Percentiles rank a stretch among this genome's conserved stretches.
These are phyloP conservation scores for Carassius auratus DNA, from an alignment of 2,113 vertebrate genomes.

Conservation along the genomic window DNA sequence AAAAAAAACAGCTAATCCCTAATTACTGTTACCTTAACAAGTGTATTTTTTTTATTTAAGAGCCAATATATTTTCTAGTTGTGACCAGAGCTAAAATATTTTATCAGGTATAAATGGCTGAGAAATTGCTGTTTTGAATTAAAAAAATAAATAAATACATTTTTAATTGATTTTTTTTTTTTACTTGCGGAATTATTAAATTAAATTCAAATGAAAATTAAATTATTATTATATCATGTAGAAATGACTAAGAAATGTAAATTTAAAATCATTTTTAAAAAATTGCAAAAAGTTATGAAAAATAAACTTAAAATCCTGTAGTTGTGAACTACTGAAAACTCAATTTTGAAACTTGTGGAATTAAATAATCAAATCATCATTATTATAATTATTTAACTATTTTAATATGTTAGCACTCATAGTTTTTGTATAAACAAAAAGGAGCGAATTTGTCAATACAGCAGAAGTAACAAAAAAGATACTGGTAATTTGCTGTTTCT, in stretches of 20 bases:
- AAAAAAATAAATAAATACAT: too few relatives aligned
- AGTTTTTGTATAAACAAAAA: background rate
- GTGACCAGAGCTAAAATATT: background rate
- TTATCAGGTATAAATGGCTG: background rate
- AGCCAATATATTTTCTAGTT: background rate
- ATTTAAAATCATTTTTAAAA: too few relatives aligned
- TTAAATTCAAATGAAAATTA: too few relatives aligned
- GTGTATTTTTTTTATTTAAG: background rate
- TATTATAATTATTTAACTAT: background rate
- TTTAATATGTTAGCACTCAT: background rate
- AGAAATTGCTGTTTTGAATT: background rate
- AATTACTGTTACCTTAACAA: background rate
- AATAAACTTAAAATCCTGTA: background rate
- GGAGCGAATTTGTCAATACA: background rate
- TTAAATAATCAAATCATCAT: background rate
- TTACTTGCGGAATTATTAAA: too few relatives aligned
- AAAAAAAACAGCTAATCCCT: background rate
- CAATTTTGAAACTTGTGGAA: background rate
- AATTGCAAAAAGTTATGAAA: background rate
- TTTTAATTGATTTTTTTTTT: too few relatives aligned
- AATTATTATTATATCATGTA: background rate
- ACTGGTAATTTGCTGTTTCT: background rate
- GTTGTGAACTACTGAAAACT: background rate
- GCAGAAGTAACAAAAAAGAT: background rate
- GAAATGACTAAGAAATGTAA: background rate